phyloP scores from a whole-genome alignment of 1,140 invertebrate species.

The Temnothorax longispinosus region DNA sequence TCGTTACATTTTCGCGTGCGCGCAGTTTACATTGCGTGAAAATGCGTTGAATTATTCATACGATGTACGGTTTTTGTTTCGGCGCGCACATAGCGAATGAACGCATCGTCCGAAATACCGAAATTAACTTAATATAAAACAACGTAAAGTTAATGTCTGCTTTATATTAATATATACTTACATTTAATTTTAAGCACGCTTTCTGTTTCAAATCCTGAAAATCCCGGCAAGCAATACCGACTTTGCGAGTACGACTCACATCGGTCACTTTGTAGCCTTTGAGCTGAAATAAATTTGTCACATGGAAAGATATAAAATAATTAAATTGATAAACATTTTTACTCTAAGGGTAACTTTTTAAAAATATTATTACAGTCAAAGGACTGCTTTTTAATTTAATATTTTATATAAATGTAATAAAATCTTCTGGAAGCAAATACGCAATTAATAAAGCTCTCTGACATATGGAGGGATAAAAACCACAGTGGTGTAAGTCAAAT shows the following conservation, averaged over 20 bases:
- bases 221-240: conserved; percentile 89
- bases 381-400: not conserved
- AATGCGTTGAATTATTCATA: conserved; percentile 44
- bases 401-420: not conserved
- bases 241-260: conserved; percentile 88
- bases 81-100: not conserved
- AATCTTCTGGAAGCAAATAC: not conserved
- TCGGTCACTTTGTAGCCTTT: conserved; percentile 91
- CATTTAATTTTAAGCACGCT: conserved; percentile 89
- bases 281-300: conserved; percentile 79
- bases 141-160: not conserved
- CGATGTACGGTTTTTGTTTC: not conserved
- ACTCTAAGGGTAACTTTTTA: not conserved
- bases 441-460: not conserved
- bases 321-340: not conserved
- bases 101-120: not conserved
- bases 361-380: not conserved
- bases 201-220: conserved; percentile 88
- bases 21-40: conserved; percentile 32
- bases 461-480: too few species aligned
- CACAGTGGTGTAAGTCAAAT: too few species aligned
- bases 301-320: not conserved
- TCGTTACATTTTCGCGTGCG: not conserved
- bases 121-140: not conserved
- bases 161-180: conserved; percentile 82